Evolutionary conservation across 2,113 vertebrate genomes (phyloP), one percentile per base, ranked within the genome.

Genomic region (mouse (Mus musculus)): DNA sequence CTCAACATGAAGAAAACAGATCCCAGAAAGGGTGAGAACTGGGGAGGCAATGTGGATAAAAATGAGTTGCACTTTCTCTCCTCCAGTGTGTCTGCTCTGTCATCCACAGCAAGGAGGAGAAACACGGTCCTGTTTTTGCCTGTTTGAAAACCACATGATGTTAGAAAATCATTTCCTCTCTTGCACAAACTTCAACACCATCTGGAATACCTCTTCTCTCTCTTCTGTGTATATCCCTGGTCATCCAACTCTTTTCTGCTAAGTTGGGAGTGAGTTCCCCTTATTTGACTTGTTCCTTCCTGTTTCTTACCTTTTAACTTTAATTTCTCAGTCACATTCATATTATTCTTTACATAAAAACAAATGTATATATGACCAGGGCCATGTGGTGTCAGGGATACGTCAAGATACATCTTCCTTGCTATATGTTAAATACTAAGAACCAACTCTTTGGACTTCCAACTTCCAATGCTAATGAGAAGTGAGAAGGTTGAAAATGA

Each of bases 111-210:
- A 46, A 16, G 42, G n/a, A 11, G 7, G 4, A 19, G 1, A 19
- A 28, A 77, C 28, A 78, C 86, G 93, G 95, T 90, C 95, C 94
- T 95, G 95, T 95, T 98, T 97, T 96, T 96, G 88, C 97, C 93
- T 96, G 85, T 96, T 96, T 93, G 95, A 96, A 96, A 97, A 97
- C 73, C 91, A 97, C 92, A 97, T 96, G 95, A 95, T 89, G 96
- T 97, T 97, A 97, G 90, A 97, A 93, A 97, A 93, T 97, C 97
- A 94, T 97, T 97, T 97, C 84, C 94, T 97, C 61, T 89, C 72
- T 92, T 84, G 87, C 65, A 63, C 93, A 94, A 82, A 96, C 94
- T 97, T 95, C 88, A 97, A 91, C 94, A 91, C 93, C 97, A 97
- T 96, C 95, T 96, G 95, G 94, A 96, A 93, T 22, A 96, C 90